Percentiles rank a stretch among this genome's conserved stretches.
These are phyloP conservation scores for Dysdera silvatica DNA, from an alignment of 1,140 invertebrate genomes.

Conservation along the genomic window DNA sequence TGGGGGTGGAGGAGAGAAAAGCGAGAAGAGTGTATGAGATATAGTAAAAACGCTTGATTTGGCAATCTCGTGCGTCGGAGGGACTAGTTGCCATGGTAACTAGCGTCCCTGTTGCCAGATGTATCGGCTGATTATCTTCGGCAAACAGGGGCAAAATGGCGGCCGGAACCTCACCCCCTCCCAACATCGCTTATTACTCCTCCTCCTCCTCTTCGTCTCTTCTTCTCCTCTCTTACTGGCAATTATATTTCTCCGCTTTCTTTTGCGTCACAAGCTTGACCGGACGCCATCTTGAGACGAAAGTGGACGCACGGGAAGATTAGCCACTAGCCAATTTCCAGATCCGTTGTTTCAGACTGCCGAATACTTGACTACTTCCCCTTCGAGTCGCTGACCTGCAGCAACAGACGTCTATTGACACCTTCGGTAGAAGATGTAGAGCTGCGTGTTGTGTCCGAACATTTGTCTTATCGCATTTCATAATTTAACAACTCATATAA, in stretches of 20 bases:
- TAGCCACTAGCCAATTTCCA: too few species aligned
- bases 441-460: too few species aligned
- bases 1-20: slow-evolving; percentile 14
- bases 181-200: slow-evolving; percentile 30
- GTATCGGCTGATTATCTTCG: slow-evolving; percentile 30
- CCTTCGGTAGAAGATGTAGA: too few species aligned
- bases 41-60: slow-evolving; percentile 27
- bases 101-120: slow-evolving; percentile 29
- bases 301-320: too few species aligned
- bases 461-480: too few species aligned
- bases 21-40: slow-evolving; percentile 22
- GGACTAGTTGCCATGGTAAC: slow-evolving; percentile 21
- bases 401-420: too few species aligned
- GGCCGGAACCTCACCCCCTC: slow-evolving; percentile 24
- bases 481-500: too few species aligned
- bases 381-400: too few species aligned
- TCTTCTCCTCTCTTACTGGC: slow-evolving; percentile 29
- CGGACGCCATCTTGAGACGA: too few species aligned
- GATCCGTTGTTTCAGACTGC: too few species aligned
- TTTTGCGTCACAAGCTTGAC: too few species aligned
- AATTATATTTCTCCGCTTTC: slow-evolving; percentile 29
- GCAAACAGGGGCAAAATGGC: slow-evolving; percentile 31
- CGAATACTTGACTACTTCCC: too few species aligned
- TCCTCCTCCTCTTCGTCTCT: slow-evolving; percentile 23
- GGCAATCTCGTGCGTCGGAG: slow-evolving; percentile 30